Conservation (phyloP, 2,888 invertebrate genomes). For the Lordiphosa fenestrarum region DNA sequence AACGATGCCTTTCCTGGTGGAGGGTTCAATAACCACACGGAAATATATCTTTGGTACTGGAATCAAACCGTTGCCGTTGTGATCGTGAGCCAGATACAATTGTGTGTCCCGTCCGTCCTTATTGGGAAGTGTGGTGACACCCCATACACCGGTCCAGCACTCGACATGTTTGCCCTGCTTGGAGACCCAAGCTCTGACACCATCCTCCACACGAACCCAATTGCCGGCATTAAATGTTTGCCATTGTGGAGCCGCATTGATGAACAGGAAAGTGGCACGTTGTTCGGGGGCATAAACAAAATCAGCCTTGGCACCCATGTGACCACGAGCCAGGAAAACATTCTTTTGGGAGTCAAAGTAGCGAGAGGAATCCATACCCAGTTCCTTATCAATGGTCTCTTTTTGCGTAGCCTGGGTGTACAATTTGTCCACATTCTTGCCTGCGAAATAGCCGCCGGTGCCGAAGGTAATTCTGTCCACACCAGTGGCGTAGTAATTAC, state of each 20-base stretch:
- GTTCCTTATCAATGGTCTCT: constrained; percentile 66
- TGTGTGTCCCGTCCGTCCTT: constrained; percentile 70
- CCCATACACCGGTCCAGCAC: constrained; percentile 83
- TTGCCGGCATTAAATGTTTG: constrained; percentile 83
- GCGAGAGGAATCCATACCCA: constrained; percentile 57
- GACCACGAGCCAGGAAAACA: constrained; percentile 80
- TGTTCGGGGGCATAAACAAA: constrained; percentile 81
- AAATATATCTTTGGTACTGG: constrained; percentile 83
- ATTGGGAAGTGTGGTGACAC: constrained; percentile 81
- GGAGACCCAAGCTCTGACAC: constrained; percentile 80
- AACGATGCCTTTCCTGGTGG: constrained; percentile 80
- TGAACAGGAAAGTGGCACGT: constrained; percentile 81
- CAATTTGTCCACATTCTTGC: constrained; percentile 68
- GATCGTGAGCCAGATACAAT: constrained; percentile 75
- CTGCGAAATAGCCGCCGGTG: constrained; percentile 69
- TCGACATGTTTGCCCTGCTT: constrained; percentile 72
- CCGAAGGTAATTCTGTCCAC: constrained; percentile 75
- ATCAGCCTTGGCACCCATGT: constrained; percentile 81
- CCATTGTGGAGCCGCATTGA: constrained; percentile 83
- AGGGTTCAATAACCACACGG: constrained; percentile 82
- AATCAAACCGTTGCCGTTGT: constrained; percentile 73
- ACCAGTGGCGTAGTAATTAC: constrained; percentile 77
- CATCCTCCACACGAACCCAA: constrained; percentile 82
- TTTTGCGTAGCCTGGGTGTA: constrained; percentile 76
- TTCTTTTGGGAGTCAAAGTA: constrained; percentile 56